Evolutionary conservation across 1,140 invertebrate species (phyloP).

Genomic region (Monomorium pharaonis): DNA sequence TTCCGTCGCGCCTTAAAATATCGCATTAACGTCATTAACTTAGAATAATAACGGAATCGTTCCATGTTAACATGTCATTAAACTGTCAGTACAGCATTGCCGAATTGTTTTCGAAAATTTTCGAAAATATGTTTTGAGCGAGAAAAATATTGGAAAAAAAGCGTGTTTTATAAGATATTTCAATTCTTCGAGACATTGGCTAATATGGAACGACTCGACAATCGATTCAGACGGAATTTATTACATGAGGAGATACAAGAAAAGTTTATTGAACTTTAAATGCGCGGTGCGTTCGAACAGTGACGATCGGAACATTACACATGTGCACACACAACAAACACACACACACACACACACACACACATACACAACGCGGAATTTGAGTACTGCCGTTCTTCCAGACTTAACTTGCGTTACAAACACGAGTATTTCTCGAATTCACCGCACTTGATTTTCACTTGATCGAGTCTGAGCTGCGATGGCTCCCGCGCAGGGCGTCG

Average conservation of each 20-base stretch:
- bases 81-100: neutral
- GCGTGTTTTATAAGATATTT: slow-evolving; percentile 20
- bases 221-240: slow-evolving; percentile 14
- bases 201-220: slow-evolving; percentile 25
- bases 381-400: slow-evolving; percentile 56
- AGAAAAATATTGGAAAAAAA: neutral
- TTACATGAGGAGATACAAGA: neutral
- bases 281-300: slow-evolving; percentile 10
- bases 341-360: neutral
- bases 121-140: neutral
- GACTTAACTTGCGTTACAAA: slow-evolving; percentile 23
- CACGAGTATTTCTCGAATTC: neutral
- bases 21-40: slow-evolving; percentile 39
- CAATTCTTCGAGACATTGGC: neutral
- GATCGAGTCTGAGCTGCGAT: slow-evolving; percentile 74
- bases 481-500: slow-evolving; percentile 78
- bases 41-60: slow-evolving; percentile 21
- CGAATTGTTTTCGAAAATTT: no score
- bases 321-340: neutral
- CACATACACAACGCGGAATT: neutral
- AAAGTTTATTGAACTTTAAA: slow-evolving; percentile 6
- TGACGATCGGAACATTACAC: neutral
- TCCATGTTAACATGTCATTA: slow-evolving; percentile 31
- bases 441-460: slow-evolving; percentile 70
- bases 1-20: slow-evolving; percentile 44